Evolutionary conservation across 2,797 vertebrate genomes (phyloP).

Genomic region (Phyllotis vaccarum): DNA sequence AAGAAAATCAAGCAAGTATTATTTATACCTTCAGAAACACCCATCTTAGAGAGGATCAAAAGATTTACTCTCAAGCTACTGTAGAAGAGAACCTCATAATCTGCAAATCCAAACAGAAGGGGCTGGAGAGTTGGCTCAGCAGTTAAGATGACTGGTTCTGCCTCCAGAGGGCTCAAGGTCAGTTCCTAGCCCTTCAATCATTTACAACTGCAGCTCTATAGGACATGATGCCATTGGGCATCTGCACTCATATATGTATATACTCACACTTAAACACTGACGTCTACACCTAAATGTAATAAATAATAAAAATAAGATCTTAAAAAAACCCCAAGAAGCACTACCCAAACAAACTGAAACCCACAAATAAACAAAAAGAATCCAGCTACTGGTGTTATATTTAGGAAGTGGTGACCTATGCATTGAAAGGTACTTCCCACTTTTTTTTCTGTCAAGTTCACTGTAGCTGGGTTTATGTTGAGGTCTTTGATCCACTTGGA

Average conservation of each 20-base stretch:
- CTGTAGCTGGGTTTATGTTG: no score
- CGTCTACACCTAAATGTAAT: background rate
- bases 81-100: background rate
- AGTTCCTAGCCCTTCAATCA: background rate
- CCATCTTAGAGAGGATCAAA: background rate
- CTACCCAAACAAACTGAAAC: background rate
- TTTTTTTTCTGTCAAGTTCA: no score
- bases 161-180: background rate
- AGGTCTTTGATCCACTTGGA: no score
- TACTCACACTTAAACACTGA: background rate
- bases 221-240: background rate
- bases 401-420: no score
- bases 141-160: background rate
- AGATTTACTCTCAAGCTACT: background rate
- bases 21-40: constrained; percentile 32
- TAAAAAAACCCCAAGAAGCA: constrained; percentile 17
- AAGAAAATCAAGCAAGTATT: background rate
- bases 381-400: no score
- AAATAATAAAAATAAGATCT: background rate
- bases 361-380: background rate
- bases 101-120: background rate
- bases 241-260: background rate
- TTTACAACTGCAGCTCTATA: no score
- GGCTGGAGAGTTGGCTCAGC: background rate
- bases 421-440: no score